A percentile compares a stretch with the other conserved stretches of the same genome.
phyloP scores from a whole-genome alignment of 2,797 vertebrate genomes.

The Micromesistius poutassou region DNA sequence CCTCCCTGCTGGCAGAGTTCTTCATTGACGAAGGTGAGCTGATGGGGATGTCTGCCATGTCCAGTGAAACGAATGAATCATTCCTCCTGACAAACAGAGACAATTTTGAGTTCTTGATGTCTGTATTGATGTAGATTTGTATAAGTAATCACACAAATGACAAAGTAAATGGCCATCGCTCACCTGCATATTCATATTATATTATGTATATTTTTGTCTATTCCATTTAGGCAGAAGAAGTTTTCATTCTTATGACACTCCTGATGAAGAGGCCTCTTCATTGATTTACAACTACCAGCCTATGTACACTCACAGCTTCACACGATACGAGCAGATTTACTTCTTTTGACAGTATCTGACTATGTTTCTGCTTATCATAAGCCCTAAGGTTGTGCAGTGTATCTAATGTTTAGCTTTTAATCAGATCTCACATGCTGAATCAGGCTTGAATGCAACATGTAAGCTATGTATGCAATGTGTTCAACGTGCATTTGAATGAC shows the following conservation, averaged over 20 bases:
- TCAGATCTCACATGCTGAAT: neutral
- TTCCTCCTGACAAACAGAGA: no score
- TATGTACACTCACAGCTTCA: slow-evolving; percentile 66
- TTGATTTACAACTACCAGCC: slow-evolving; percentile 77
- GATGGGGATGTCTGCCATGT: neutral
- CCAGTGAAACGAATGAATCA: neutral
- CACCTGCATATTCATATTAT: neutral
- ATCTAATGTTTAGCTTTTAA: neutral
- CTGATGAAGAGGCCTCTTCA: slow-evolving; percentile 59
- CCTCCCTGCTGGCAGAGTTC: slow-evolving; percentile 72
- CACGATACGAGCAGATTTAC: slow-evolving; percentile 74
- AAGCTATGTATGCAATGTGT: neutral
- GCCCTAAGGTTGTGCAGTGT: neutral
- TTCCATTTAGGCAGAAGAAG: slow-evolving; percentile 73
- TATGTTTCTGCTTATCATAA: neutral
- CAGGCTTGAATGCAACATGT: neutral
- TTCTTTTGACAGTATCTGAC: slow-evolving; percentile 70
- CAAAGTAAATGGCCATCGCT: neutral
- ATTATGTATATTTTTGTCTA: slow-evolving; percentile 9
- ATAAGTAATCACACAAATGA: neutral
- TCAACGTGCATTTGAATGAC: neutral
- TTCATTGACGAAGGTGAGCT: slow-evolving; percentile 76
- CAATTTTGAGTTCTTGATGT: no score
- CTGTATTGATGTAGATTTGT: neutral
- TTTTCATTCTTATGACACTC: slow-evolving; percentile 66